Evolutionary conservation across 1,140 invertebrate species (phyloP).

Genomic region (Nymphalis io): DNA sequence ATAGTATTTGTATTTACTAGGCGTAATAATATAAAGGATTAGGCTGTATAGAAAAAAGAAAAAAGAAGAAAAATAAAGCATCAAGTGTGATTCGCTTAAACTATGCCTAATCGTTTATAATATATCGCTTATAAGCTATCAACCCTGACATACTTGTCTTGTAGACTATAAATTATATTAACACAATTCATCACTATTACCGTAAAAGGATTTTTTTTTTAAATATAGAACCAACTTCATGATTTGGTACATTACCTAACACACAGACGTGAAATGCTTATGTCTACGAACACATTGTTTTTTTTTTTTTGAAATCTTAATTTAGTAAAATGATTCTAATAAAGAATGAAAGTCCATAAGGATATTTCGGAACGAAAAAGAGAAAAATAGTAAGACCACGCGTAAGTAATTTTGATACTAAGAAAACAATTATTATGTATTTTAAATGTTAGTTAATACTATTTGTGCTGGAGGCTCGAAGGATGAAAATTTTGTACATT

Average conservation of each 20-base stretch:
- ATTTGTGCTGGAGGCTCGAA: no score
- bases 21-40: constrained; percentile 31
- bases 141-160: constrained; percentile 38
- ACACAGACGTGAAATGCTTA: constrained; percentile 45
- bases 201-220: constrained; percentile 9
- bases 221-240: constrained; percentile 7
- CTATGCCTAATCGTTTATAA: constrained; percentile 33
- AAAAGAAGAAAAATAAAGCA: constrained; percentile 3
- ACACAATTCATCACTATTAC: constrained; percentile 9
- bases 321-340: constrained; percentile 14
- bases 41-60: constrained; percentile 10
- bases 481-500: no score
- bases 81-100: not conserved
- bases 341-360: no score
- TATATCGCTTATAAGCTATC: constrained; percentile 33
- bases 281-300: constrained; percentile 49
- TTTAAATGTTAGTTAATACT: no score
- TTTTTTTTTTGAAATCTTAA: constrained; percentile 35
- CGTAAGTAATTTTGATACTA: no score
- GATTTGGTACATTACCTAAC: constrained; percentile 35
- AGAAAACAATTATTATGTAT: no score
- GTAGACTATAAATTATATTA: constrained; percentile 34
- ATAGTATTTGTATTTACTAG: not conserved
- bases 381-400: no score
- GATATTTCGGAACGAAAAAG: no score